phyloP scores from a whole-genome alignment of 2,797 vertebrate genomes.

The Cryptoprocta ferox region DNA sequence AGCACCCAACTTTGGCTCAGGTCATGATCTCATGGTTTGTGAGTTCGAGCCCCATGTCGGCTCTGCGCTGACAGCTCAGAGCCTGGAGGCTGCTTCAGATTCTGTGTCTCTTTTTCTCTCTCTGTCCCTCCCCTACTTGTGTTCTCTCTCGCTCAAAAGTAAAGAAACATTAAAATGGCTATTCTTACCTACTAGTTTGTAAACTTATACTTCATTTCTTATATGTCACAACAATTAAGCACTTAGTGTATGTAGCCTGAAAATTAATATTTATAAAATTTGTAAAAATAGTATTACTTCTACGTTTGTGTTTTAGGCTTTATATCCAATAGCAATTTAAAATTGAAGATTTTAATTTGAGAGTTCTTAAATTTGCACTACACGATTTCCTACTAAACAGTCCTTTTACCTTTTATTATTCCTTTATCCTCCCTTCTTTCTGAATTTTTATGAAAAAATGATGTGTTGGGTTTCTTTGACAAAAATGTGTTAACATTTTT shows the following conservation, averaged over 20 bases:
- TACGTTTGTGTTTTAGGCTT: neutral
- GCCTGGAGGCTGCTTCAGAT: too few relatives aligned
- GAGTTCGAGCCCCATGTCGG: too few relatives aligned
- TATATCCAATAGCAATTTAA: neutral
- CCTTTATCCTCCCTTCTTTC: neutral
- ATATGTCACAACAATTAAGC: neutral
- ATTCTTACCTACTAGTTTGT: neutral
- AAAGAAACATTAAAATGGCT: too few relatives aligned
- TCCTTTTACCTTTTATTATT: neutral
- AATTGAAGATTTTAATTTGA: conserved; percentile 11
- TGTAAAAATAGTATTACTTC: neutral
- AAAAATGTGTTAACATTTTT: neutral
- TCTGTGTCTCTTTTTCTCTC: too few relatives aligned
- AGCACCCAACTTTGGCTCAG: too few relatives aligned
- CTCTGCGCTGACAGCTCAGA: too few relatives aligned
- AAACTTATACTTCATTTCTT: neutral
- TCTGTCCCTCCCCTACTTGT: too few relatives aligned
- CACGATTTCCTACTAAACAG: neutral
- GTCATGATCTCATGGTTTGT: too few relatives aligned
- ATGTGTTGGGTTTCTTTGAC: neutral
- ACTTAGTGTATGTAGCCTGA: neutral
- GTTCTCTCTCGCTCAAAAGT: too few relatives aligned
- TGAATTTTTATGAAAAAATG: neutral
- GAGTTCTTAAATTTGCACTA: neutral
- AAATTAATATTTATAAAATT: neutral